Conservation (phyloP, 1,140 invertebrate genomes). For the Panagrolaimus sp. region DNA sequence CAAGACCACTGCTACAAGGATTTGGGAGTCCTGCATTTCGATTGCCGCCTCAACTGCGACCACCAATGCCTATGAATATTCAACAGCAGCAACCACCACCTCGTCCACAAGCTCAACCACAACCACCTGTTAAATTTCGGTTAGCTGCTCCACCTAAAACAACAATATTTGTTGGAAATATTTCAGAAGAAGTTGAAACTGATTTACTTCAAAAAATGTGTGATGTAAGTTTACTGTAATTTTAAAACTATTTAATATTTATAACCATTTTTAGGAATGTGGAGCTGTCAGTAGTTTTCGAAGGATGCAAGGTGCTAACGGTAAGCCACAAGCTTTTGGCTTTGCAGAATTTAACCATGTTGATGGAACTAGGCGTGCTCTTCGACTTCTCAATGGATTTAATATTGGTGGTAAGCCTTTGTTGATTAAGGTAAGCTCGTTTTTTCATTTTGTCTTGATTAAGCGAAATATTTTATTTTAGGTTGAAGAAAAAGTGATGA, state of each 20-base stretch:
- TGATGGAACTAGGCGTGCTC: constrained; percentile 85
- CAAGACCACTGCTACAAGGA: background rate
- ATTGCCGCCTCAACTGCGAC: background rate
- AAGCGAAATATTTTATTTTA: background rate
- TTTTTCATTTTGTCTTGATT: background rate
- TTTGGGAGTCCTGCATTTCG: background rate
- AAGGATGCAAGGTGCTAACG: constrained; percentile 76
- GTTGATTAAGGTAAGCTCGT: constrained; percentile 51
- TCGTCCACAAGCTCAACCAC: background rate
- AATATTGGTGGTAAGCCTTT: constrained; percentile 86
- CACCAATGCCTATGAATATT: background rate
- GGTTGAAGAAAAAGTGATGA: constrained; percentile 11
- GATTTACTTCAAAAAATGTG: constrained; percentile 3
- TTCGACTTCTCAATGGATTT: constrained; percentile 85
- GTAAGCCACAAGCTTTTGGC: constrained; percentile 78
- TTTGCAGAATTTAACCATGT: constrained; percentile 94
- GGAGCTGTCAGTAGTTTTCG: constrained; percentile 93
- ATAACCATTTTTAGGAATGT: constrained; percentile 64
- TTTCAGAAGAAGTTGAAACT: background rate
- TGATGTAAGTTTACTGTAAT: background rate
- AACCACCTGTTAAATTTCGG: background rate
- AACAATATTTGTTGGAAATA: constrained; percentile 11
- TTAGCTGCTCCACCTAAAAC: background rate
- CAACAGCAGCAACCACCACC: background rate
- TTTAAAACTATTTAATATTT: background rate